These are phyloP conservation scores for Mesorhabditis sp. DNA, from an alignment of 2,888 invertebrate genomes.

Conservation along the genomic window DNA sequence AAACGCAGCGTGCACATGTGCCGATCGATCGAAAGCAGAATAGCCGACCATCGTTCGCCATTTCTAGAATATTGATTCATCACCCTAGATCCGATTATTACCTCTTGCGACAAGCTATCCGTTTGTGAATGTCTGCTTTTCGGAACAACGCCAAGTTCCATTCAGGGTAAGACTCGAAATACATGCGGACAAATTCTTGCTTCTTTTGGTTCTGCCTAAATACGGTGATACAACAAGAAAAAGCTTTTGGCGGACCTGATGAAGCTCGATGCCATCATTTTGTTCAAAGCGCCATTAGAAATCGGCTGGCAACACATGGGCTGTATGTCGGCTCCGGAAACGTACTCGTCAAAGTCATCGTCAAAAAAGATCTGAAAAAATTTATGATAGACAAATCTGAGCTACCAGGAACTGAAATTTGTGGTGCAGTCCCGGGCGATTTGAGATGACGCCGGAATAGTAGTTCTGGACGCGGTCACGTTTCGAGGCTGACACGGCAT, in stretches of 20 bases:
- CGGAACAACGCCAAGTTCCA: neutral
- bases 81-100: neutral
- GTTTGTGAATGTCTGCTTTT: neutral
- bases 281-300: neutral
- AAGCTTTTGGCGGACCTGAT: too few species aligned
- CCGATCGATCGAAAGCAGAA: neutral
- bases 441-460: neutral
- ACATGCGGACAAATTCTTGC: neutral
- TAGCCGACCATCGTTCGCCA: slow-evolving; percentile 1
- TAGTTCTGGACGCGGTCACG: neutral
- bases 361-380: neutral
- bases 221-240: neutral
- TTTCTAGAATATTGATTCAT: neutral
- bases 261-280: neutral
- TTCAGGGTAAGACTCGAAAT: neutral
- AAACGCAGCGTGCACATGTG: neutral
- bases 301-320: neutral
- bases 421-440: neutral
- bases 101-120: neutral
- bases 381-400: neutral
- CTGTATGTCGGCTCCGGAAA: neutral
- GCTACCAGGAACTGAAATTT: neutral
- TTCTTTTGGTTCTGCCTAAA: neutral
- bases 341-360: slow-evolving; percentile 6
- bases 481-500: neutral